Evolutionary conservation across 2,113 vertebrate species (phyloP).

Genomic region (Nibea coibor): DNA sequence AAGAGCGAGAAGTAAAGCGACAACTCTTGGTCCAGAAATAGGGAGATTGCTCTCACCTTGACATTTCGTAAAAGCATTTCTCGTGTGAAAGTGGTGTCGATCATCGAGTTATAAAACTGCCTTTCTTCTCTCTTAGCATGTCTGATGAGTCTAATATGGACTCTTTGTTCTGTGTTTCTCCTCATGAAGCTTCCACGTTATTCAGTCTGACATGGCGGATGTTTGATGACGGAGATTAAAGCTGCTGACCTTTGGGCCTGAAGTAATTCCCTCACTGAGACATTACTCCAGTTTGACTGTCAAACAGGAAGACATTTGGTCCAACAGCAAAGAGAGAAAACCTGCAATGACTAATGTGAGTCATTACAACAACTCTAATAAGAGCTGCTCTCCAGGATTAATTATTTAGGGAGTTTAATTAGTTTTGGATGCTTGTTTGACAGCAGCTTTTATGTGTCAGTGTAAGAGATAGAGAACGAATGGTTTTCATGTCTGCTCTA

Average conservation of each 20-base stretch:
- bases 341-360: slow-evolving; percentile 60
- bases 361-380: slow-evolving; percentile 62
- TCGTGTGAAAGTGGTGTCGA: background rate
- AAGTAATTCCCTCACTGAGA: slow-evolving; percentile 19
- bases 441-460: background rate
- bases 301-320: slow-evolving; percentile 33
- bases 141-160: too few species aligned
- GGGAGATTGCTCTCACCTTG: background rate
- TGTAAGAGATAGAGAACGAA: background rate
- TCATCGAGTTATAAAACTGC: slow-evolving; percentile 18
- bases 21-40: background rate
- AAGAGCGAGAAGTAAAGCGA: background rate
- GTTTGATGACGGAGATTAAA: slow-evolving; percentile 41
- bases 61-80: slow-evolving; percentile 51
- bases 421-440: slow-evolving; percentile 36
- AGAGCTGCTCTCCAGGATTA: slow-evolving; percentile 36
- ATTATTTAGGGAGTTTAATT: slow-evolving; percentile 63
- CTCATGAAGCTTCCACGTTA: background rate
- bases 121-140: background rate
- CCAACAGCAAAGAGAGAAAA: slow-evolving; percentile 31
- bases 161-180: background rate
- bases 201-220: background rate
- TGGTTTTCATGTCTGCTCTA: too few species aligned
- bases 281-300: slow-evolving; percentile 49
- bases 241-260: slow-evolving; percentile 56